phyloP scores from a whole-genome alignment of 2,113 vertebrate species.

The Phaetusa simplex region DNA sequence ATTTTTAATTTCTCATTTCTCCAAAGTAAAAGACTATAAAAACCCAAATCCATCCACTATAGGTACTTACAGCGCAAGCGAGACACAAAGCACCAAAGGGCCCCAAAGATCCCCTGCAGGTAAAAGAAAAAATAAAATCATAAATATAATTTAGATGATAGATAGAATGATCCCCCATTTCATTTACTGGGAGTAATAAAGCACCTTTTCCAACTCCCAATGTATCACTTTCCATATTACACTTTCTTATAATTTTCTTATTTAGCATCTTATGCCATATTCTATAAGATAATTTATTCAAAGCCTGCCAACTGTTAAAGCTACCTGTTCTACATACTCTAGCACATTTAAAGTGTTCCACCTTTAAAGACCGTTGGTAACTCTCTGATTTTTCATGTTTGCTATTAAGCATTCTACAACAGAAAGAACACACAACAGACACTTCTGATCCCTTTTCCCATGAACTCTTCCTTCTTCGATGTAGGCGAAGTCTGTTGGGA shows the following conservation, averaged over 20 bases:
- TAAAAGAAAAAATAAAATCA: neutral
- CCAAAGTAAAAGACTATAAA: neutral
- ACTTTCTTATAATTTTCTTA: neutral
- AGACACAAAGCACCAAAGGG: constrained; percentile 93
- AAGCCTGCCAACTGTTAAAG: neutral
- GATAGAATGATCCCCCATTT: accelerated
- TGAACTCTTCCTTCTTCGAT: neutral
- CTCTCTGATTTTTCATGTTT: neutral
- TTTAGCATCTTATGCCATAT: neutral
- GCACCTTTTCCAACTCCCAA: neutral
- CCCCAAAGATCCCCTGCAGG: constrained; percentile 95
- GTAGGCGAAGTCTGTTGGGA: neutral
- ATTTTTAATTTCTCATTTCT: neutral
- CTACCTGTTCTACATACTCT: too few relatives aligned
- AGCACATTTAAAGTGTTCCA: accelerated
- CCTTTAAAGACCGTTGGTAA: neutral
- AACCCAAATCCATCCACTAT: neutral
- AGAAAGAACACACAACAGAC: neutral
- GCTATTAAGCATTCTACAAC: neutral
- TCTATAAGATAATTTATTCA: accelerated
- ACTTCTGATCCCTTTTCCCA: neutral
- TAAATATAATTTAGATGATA: neutral
- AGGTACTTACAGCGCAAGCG: constrained; percentile 89
- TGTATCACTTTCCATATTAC: neutral
- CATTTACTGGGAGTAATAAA: neutral